Conservation (phyloP, 2,888 invertebrate species). For the Camptogramma bilineatum region DNA sequence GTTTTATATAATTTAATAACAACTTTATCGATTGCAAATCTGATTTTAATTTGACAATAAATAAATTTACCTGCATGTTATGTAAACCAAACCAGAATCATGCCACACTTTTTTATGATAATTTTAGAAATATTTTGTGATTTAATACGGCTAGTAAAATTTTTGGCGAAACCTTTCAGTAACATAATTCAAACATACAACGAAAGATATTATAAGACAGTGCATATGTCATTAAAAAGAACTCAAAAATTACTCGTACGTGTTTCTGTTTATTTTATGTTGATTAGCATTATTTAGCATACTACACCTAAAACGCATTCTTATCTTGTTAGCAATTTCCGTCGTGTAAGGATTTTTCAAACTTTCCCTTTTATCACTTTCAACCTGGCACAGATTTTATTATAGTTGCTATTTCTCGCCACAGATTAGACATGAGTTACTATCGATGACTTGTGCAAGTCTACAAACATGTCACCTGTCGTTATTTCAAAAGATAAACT, state of each 20-base stretch:
- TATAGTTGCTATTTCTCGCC: conserved; percentile 43
- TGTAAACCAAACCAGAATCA: too few species aligned
- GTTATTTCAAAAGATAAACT: conserved; percentile 64
- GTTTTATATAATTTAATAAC: conserved; percentile 2
- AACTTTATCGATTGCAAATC: too few species aligned
- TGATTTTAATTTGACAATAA: too few species aligned
- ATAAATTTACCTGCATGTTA: too few species aligned
- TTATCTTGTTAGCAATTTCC: conserved; percentile 55
- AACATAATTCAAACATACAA: not conserved
- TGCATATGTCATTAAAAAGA: conserved; percentile 51
- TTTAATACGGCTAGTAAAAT: not conserved
- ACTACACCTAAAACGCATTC: conserved; percentile 64
- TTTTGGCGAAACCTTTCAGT: not conserved
- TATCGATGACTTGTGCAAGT: conserved; percentile 47
- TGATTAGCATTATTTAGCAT: conserved; percentile 72
- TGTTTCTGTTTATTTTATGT: conserved; percentile 56
- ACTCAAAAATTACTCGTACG: conserved; percentile 60
- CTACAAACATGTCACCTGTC: conserved; percentile 71
- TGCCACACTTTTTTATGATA: not conserved
- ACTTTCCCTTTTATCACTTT: conserved; percentile 60
- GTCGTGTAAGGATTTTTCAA: conserved; percentile 54
- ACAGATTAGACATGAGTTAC: not conserved
- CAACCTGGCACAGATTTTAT: conserved; percentile 48
- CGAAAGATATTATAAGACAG: not conserved
- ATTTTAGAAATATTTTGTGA: not conserved